Percentiles rank a stretch among this genome's conserved stretches.
Evolutionary conservation across 2,113 vertebrate species (phyloP).

Genomic region (Phrynocephalus versicolor): DNA sequence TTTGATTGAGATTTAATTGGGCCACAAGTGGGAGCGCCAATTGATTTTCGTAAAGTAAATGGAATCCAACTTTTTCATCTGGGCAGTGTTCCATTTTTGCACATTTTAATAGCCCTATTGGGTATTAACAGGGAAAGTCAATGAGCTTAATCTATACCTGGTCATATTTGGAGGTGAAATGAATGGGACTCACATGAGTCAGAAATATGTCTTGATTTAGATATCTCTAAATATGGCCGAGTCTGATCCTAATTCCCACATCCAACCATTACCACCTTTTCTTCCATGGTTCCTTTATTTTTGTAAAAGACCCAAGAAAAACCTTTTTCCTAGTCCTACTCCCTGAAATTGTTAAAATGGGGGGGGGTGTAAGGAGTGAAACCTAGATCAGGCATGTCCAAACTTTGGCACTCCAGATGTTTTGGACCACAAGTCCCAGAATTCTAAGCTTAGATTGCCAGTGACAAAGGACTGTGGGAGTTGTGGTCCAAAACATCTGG

Average conservation of each 20-base stretch:
- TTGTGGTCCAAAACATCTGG: too few species aligned
- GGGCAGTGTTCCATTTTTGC: neutral
- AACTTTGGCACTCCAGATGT: too few species aligned
- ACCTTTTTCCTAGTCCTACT: too few species aligned
- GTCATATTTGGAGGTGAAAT: neutral
- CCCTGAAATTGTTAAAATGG: neutral
- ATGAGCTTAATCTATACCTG: neutral
- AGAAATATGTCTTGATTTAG: neutral
- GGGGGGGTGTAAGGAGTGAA: neutral
- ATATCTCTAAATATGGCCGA: too few species aligned
- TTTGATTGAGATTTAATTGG: neutral
- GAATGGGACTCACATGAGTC: neutral
- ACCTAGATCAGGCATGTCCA: too few species aligned
- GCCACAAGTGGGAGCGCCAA: neutral
- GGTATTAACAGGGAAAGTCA: neutral
- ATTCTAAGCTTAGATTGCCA: too few species aligned
- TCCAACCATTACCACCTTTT: neutral
- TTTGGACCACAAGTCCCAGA: too few species aligned
- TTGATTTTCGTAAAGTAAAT: neutral
- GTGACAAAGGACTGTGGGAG: too few species aligned
- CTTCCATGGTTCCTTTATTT: neutral
- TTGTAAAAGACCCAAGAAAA: neutral
- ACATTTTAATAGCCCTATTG: neutral
- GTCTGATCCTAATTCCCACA: too few species aligned
- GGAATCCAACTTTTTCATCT: neutral